Evolutionary conservation across 2,888 invertebrate species (phyloP).

Genomic region (Carterocephalus palaemon): DNA sequence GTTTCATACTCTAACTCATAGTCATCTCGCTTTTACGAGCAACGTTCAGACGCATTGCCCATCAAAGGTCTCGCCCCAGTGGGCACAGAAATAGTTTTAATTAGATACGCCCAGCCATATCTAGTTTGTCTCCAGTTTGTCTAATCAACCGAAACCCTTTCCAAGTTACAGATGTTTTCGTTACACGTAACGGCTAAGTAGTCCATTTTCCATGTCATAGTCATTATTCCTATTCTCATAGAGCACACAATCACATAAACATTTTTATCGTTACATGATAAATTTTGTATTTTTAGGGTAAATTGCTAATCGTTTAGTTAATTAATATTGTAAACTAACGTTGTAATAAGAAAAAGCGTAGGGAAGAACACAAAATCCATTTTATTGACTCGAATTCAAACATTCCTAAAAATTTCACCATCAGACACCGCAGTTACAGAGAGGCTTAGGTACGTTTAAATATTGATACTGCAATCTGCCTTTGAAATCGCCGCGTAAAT

Average conservation of each 20-base stretch:
- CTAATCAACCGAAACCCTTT: constrained; percentile 38
- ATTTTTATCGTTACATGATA: no score
- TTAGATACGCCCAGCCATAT: constrained; percentile 52
- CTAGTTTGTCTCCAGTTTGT: constrained; percentile 42
- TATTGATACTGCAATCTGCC: constrained; percentile 60
- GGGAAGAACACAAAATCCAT: constrained; percentile 14
- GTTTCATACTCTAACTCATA: not conserved
- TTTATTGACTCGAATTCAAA: constrained; percentile 20
- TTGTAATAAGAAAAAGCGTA: constrained; percentile 10
- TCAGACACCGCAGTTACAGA: constrained; percentile 20
- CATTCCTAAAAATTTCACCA: constrained; percentile 19
- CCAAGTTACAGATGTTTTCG: constrained; percentile 20
- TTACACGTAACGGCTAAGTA: constrained; percentile 5
- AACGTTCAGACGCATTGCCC: constrained; percentile 26
- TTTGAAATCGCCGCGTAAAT: constrained; percentile 39
- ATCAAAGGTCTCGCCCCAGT: constrained; percentile 30
- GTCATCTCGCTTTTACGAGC: no score
- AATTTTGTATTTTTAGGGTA: no score
- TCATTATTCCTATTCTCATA: no score
- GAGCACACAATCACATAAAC: no score
- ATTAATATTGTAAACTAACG: no score
- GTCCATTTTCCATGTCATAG: no score
- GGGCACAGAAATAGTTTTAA: constrained; percentile 61
- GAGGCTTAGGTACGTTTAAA: constrained; percentile 44
- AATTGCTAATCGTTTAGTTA: no score